Conservation (phyloP, 2,888 invertebrate species). For the Rhogogaster chlorosoma region DNA sequence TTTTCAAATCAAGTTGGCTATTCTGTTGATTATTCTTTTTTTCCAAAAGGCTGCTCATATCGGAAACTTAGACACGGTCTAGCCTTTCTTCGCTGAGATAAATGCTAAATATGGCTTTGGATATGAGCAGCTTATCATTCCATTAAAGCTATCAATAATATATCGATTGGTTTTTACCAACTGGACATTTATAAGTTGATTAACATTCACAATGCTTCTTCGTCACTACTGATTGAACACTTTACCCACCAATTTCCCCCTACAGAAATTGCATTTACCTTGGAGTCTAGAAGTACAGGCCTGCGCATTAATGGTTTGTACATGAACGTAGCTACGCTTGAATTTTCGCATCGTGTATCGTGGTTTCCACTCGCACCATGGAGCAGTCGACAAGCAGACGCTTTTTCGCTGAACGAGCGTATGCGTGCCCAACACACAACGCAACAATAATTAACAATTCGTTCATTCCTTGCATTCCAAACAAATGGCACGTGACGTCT, state of each 20-base stretch:
- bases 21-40: neutral
- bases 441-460: no score
- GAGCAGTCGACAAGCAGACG: no score
- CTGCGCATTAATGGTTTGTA: no score
- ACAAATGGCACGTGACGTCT: no score
- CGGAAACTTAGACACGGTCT: neutral
- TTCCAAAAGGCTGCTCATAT: constrained; percentile 1
- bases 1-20: neutral
- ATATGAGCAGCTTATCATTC: constrained; percentile 9
- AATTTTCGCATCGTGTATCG: no score
- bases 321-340: no score
- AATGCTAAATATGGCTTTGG: neutral
- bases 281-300: no score
- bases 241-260: neutral
- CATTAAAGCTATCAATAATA: neutral
- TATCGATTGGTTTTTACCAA: neutral
- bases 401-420: no score
- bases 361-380: no score
- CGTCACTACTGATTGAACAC: neutral
- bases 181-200: neutral
- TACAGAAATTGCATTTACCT: neutral
- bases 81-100: neutral
- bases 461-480: no score
- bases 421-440: no score
- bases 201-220: constrained; percentile 8